These are phyloP conservation scores for Stramonita haemastoma DNA, from an alignment of 2,888 invertebrate species.

Conservation along the genomic window DNA sequence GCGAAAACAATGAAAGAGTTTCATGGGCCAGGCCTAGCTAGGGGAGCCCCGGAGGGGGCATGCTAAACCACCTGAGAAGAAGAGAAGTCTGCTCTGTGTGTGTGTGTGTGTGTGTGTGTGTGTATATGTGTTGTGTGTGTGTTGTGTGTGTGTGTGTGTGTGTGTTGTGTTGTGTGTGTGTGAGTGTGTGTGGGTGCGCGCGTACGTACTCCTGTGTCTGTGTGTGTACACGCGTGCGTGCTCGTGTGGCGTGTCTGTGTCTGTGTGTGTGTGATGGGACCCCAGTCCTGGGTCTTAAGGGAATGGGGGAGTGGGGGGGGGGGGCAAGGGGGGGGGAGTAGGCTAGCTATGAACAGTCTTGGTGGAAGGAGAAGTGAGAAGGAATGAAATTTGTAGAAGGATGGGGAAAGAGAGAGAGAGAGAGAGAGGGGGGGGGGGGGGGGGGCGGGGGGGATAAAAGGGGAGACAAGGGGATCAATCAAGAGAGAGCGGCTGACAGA, in stretches of 20 bases:
- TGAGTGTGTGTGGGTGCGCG: not conserved
- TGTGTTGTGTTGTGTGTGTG: not conserved
- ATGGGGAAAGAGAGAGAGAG: not conserved
- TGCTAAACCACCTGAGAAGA: not conserved
- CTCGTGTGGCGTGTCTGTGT: no score
- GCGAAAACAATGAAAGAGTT: conserved; percentile 30
- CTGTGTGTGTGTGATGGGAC: no score
- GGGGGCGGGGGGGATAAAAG: conserved; percentile 36
- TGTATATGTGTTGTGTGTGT: not conserved
- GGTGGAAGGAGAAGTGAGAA: not conserved
- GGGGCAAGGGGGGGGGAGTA: not conserved
- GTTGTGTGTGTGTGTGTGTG: not conserved
- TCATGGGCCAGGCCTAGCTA: not conserved
- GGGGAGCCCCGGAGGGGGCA: conserved; percentile 7
- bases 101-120: not conserved
- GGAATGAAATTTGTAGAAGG: not conserved
- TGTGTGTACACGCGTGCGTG: no score
- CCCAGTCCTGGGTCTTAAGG: no score
- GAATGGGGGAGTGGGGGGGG: not conserved
- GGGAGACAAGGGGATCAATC: conserved; percentile 64
- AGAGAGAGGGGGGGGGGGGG: not conserved
- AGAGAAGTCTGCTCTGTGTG: not conserved
- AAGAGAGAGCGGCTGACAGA: conserved; percentile 49
- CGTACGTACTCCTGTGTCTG: no score
- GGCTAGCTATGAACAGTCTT: not conserved